Conservation (phyloP, 2,888 invertebrate species). For the Aleiodes testaceus region DNA sequence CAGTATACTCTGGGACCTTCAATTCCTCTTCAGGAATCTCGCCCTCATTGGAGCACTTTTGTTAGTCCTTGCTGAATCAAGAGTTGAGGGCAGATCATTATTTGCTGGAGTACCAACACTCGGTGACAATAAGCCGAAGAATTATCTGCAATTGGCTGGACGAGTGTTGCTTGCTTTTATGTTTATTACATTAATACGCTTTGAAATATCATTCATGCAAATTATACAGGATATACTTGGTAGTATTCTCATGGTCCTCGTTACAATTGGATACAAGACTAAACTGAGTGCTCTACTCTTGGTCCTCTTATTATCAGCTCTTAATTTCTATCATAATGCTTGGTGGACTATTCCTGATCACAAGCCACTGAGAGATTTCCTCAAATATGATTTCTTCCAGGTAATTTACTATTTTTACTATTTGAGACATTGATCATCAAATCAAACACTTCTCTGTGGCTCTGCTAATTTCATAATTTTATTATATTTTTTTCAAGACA, state of each 20-base stretch:
- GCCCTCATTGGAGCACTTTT: slow-evolving; percentile 98
- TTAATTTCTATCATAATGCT: slow-evolving; percentile 98
- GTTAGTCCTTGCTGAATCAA: slow-evolving; percentile 95
- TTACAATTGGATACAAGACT: slow-evolving; percentile 98
- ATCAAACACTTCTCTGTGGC: too few species aligned
- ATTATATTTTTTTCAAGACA: slow-evolving; percentile 80
- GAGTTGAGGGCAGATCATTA: slow-evolving; percentile 93
- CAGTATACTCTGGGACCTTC: slow-evolving; percentile 98
- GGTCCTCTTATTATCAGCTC: slow-evolving; percentile 87
- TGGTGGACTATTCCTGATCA: slow-evolving; percentile 98
- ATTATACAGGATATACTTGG: slow-evolving; percentile 94
- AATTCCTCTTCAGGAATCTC: slow-evolving; percentile 95
- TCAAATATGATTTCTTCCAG: slow-evolving; percentile 99
- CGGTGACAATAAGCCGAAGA: slow-evolving; percentile 97
- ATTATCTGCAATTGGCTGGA: slow-evolving; percentile 96
- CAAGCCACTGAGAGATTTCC: slow-evolving; percentile 97
- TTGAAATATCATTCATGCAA: slow-evolving; percentile 93
- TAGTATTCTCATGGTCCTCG: slow-evolving; percentile 94
- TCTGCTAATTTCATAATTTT: neutral
- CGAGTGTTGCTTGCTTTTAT: slow-evolving; percentile 97
- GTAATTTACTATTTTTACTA: slow-evolving; percentile 75
- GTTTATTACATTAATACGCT: slow-evolving; percentile 96
- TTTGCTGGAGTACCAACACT: slow-evolving; percentile 96
- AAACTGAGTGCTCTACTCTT: slow-evolving; percentile 97
- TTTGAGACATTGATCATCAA: too few species aligned